Evolutionary conservation across 2,113 vertebrate species (phyloP), one percentile per base, ranked within the genome.

Genomic region (Rhombomys opimus): DNA sequence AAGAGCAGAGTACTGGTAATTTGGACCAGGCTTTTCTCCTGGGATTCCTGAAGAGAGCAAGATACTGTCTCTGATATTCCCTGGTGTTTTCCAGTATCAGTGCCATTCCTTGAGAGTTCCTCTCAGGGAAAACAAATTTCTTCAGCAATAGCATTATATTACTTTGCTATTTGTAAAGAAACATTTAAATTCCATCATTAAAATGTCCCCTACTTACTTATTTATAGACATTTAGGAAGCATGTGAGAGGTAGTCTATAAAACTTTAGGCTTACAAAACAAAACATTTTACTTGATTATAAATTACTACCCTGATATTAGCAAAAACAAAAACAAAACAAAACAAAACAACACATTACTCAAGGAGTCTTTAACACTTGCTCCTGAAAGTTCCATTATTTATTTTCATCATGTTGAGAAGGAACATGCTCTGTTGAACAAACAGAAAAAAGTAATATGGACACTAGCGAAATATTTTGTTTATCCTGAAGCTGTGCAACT

Each of bases 1-100:
- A 87, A 70, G 32, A 57, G 12, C 35, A 85, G 50, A 94, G 57
- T 50, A 95, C 22, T 85, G 94, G 22, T 93, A 96, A 90, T 82
- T 80, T 46, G 94, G 46, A 88, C 7, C 50, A 77, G 80, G 4
- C 38, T 92, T 96, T 92, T 38, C 18, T 89, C 73, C 32, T 72
- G 30, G 78, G n/a, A 23, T 20, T 84, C 61, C 50, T 54, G 11
- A 93, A 89, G 23, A 86, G 41, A 90, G 96, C 93, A 96, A n/a
- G 2, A 81, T 52, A 23, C 9, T 12, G 59, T 67, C 32, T 38
- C 91, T 91, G 35, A 96, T 92, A 41, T 57, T 73, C 82, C 52
- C 50, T 94, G 13, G 82, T 85, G 35, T 52, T 80, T 94, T 84
- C 46, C 27, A 92, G 35, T 78, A 52, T 50, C 68, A 80, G 3